These are phyloP conservation scores for Delphinus delphis DNA, from an alignment of 2,113 vertebrate genomes.

Conservation along the genomic window DNA sequence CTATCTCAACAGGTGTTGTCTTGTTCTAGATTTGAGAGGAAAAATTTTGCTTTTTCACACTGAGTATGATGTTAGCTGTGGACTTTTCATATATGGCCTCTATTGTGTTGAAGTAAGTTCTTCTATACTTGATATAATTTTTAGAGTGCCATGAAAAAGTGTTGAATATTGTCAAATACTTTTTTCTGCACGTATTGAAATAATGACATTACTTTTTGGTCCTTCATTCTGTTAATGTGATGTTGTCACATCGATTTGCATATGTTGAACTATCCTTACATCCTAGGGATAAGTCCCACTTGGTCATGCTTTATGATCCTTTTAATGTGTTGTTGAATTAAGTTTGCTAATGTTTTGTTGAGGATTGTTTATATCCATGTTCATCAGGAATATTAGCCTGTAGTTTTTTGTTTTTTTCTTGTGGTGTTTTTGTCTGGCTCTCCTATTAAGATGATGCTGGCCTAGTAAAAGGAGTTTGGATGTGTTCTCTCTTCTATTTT, in stretches of 20 bases:
- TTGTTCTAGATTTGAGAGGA: not conserved
- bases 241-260: not conserved
- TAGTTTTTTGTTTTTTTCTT: not conserved
- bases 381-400: not conserved
- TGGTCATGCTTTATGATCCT: not conserved
- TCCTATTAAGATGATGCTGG: not conserved
- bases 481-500: not conserved
- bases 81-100: not conserved
- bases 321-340: not conserved
- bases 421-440: not conserved
- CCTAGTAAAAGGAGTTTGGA: not conserved
- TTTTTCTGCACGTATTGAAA: not conserved
- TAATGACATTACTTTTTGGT: not conserved
- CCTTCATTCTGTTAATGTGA: not conserved
- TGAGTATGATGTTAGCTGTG: not conserved
- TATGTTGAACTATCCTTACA: not conserved
- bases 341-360: not conserved
- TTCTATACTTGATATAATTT: not conserved
- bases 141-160: not conserved
- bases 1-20: not conserved
- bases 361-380: not conserved
- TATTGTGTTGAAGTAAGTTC: not conserved
- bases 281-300: not conserved
- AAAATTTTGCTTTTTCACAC: not conserved
- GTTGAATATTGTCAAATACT: not conserved